Evolutionary conservation across 1,140 invertebrate species (phyloP).

Genomic region (Panulirus ornatus): DNA sequence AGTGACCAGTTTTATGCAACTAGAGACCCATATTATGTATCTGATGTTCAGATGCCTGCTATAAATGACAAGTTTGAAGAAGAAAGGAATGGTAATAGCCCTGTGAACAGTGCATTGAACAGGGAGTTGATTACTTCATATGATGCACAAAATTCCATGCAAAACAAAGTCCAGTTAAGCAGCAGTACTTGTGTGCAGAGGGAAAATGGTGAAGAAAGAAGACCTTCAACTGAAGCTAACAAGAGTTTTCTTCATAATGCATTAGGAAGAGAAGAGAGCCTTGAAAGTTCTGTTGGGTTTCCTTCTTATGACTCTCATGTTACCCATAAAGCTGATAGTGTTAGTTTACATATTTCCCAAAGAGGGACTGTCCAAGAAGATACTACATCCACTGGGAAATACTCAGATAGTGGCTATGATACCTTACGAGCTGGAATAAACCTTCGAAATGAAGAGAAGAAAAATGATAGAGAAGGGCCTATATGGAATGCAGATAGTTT

Average conservation of each 20-base stretch:
- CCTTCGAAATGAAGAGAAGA: slow-evolving; percentile 54
- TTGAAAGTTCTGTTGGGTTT: slow-evolving; percentile 40
- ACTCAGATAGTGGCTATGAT: slow-evolving; percentile 78
- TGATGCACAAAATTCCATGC: slow-evolving; percentile 42
- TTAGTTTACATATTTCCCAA: slow-evolving; percentile 40
- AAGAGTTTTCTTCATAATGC: slow-evolving; percentile 27
- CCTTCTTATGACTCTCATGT: slow-evolving; percentile 60
- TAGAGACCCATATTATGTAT: slow-evolving; percentile 74
- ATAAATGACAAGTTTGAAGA: slow-evolving; percentile 79
- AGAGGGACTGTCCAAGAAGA: slow-evolving; percentile 53
- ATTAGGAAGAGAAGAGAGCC: slow-evolving; percentile 35
- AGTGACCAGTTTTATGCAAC: slow-evolving; percentile 71
- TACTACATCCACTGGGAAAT: slow-evolving; percentile 75
- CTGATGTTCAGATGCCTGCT: slow-evolving; percentile 74
- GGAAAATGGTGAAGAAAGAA: slow-evolving; percentile 30
- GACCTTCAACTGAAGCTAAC: slow-evolving; percentile 9
- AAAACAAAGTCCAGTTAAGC: slow-evolving; percentile 25
- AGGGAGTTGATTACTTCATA: slow-evolving; percentile 36
- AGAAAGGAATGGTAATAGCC: slow-evolving; percentile 32
- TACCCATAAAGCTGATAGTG: slow-evolving; percentile 43
- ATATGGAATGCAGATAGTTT: slow-evolving; percentile 46
- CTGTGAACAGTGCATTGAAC: slow-evolving; percentile 10
- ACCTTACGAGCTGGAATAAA: slow-evolving; percentile 76
- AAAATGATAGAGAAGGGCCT: slow-evolving; percentile 31
- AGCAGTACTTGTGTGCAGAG: slow-evolving; percentile 17